Base-by-base conservation (phyloP, 2,888 invertebrate genomes). In the Uropetala carovei region DNA sequence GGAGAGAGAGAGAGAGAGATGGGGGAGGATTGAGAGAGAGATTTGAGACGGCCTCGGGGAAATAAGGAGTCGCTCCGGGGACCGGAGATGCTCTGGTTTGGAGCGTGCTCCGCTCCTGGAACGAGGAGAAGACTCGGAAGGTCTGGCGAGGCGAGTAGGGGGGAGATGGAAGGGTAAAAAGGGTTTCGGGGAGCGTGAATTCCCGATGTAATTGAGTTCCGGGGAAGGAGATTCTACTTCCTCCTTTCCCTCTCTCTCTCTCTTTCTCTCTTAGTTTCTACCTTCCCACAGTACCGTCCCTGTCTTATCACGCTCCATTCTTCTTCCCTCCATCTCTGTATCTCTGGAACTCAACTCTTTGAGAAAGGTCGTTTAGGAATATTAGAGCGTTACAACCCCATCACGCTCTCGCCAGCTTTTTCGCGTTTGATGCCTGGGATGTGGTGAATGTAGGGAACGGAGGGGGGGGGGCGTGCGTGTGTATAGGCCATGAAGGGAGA, bases 191-290 rank as follows among this genome's bases (percentile, higher is more conserved):
- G 83, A 57, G 83, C 83, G 83, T 83, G 83, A 83, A 83, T 83
- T 83, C 56, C 83, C 83, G 83, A 83, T 83, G 83, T 83, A 83
- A 83, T 83, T 83, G 83, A 83, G 83, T 83, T 83, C 83, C 56
- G 83, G 83, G 57, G 83, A 16, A 30, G 64, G 82, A 82, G 82
- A 82, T 16, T n/a, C 75, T 18, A 13, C 75, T 22, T 18, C 7
- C 14, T 18, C 11, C 14, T 43, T 18, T 82, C 11, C 43, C 30
- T 43, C 82, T 10, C 30, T 43, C 43, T 43, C 43, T 43, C 43
- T 43, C 43, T 43, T 5, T 43, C 43, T 43, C 43, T 43, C 43
- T 43, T 43, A 1, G 43, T 43, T 43, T 43, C 43, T 43, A 3
- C 43, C 43, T 43, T 43, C 43, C 5, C 43, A 43, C 43, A 5